phyloP scores from a whole-genome alignment of 1,140 invertebrate genomes.

The Probaryconus sp. region DNA sequence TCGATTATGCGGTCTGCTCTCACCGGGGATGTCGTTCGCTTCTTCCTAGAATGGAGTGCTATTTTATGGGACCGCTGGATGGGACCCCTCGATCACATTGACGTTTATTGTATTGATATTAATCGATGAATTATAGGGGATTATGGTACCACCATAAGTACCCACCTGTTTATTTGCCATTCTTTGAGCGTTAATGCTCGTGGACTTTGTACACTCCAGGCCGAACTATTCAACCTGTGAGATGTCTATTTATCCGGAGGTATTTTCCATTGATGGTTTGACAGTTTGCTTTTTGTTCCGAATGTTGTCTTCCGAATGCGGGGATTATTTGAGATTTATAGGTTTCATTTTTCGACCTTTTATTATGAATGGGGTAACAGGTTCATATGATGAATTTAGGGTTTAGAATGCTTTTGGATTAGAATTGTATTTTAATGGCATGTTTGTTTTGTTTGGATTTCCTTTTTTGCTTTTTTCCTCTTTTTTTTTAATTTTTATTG shows the following conservation, averaged over 20 bases:
- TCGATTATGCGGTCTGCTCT: slow-evolving; percentile 42
- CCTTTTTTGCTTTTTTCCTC: too few species aligned
- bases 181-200: slow-evolving; percentile 32
- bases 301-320: slow-evolving; percentile 29
- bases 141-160: slow-evolving; percentile 58
- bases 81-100: slow-evolving; percentile 53
- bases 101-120: slow-evolving; percentile 68
- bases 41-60: slow-evolving; percentile 58
- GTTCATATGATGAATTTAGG: too few species aligned
- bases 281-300: slow-evolving; percentile 39
- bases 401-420: too few species aligned
- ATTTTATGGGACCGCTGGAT: slow-evolving; percentile 59
- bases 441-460: too few species aligned
- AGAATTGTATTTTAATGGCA: too few species aligned
- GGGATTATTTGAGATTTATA: slow-evolving; percentile 31
- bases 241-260: slow-evolving; percentile 33
- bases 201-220: slow-evolving; percentile 45
- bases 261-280: slow-evolving; percentile 54
- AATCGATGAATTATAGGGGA: slow-evolving; percentile 67
- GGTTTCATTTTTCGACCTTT: slow-evolving; percentile 31
- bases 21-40: slow-evolving; percentile 39
- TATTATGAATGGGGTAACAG: slow-evolving; percentile 22
- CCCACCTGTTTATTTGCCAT: slow-evolving; percentile 66
- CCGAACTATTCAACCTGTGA: slow-evolving; percentile 45
- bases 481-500: too few species aligned